Percentiles rank a stretch among this genome's conserved stretches.
phyloP scores from a whole-genome alignment of 2,888 invertebrate species.

The Perdita meconis region DNA sequence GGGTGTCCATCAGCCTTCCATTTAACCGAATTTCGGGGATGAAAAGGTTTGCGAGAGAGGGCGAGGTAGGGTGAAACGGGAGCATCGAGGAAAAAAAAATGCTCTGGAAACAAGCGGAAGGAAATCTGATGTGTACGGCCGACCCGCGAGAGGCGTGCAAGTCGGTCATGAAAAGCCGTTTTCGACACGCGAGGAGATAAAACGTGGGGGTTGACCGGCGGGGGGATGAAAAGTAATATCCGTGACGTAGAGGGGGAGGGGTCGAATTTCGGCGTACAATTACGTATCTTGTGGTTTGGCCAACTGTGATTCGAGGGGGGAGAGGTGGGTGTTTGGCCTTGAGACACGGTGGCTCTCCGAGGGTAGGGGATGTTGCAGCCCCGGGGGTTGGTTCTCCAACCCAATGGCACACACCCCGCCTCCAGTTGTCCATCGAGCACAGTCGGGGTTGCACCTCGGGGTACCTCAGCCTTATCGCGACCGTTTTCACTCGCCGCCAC shows the following conservation, averaged over 20 bases:
- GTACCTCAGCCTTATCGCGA: constrained; percentile 34
- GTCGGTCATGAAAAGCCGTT: constrained; percentile 9
- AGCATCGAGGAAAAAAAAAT: neutral
- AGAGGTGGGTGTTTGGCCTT: constrained; percentile 68
- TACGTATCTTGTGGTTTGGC: constrained; percentile 8
- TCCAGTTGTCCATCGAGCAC: constrained; percentile 74
- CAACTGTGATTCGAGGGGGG: neutral
- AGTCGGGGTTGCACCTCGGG: constrained; percentile 66
- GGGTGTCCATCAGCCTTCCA: constrained; percentile 38
- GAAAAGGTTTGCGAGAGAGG: neutral
- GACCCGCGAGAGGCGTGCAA: constrained; percentile 23
- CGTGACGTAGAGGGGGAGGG: neutral
- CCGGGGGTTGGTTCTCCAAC: constrained; percentile 66
- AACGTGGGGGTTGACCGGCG: neutral
- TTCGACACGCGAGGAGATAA: constrained; percentile 17
- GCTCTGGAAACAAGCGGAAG: neutral
- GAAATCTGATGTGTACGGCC: constrained; percentile 28
- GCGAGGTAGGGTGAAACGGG: too few relatives aligned
- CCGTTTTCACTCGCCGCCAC: constrained; percentile 24
- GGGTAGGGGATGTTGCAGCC: constrained; percentile 74
- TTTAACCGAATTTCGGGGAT: neutral
- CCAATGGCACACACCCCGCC: constrained; percentile 63
- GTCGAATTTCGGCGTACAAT: constrained; percentile 16
- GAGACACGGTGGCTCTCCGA: constrained; percentile 64
- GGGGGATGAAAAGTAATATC: constrained; percentile 1